These are phyloP conservation scores for Zaprionus ghesquierei DNA, from an alignment of 1,140 invertebrate genomes.

Conservation along the genomic window DNA sequence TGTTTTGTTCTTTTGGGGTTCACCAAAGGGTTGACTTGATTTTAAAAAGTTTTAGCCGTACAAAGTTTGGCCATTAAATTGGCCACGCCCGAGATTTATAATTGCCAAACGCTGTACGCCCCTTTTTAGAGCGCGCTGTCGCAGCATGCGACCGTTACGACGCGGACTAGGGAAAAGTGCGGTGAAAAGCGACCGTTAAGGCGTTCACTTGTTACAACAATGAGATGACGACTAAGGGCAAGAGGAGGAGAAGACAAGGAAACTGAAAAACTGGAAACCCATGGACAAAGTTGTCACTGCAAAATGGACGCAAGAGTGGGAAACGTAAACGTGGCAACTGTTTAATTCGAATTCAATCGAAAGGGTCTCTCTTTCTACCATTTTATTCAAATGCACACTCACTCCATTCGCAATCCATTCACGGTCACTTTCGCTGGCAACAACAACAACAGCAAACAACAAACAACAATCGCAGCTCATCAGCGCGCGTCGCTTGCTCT, in stretches of 20 bases:
- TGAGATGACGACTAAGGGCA: background rate
- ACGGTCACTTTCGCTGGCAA: constrained; percentile 51
- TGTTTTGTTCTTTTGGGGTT: constrained; percentile 12
- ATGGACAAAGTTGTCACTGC: constrained; percentile 48
- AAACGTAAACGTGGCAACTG: constrained; percentile 52
- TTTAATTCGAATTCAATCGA: constrained; percentile 75
- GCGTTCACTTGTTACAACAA: constrained; percentile 61
- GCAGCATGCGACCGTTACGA: constrained; percentile 45
- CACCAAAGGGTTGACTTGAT: constrained; percentile 56
- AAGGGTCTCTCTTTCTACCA: constrained; percentile 27
- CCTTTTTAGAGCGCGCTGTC: background rate
- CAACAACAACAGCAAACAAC: too few species aligned
- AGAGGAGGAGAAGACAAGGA: constrained; percentile 1
- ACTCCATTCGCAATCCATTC: constrained; percentile 13
- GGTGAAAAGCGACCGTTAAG: constrained; percentile 46
- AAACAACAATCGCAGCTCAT: constrained; percentile 74
- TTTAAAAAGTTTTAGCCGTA: constrained; percentile 22
- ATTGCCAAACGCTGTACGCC: constrained; percentile 67
- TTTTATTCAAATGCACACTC: constrained; percentile 3
- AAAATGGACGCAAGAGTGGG: constrained; percentile 30
- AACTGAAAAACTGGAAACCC: constrained; percentile 49
- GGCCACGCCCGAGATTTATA: constrained; percentile 50
- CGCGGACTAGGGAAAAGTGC: constrained; percentile 11
- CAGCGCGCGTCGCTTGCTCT: constrained; percentile 32
- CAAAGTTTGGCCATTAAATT: constrained; percentile 76